A percentile compares a stretch with the other conserved stretches of the same genome.
phyloP scores from a whole-genome alignment of 2,888 invertebrate species.

The Gandaritis pyraliata region DNA sequence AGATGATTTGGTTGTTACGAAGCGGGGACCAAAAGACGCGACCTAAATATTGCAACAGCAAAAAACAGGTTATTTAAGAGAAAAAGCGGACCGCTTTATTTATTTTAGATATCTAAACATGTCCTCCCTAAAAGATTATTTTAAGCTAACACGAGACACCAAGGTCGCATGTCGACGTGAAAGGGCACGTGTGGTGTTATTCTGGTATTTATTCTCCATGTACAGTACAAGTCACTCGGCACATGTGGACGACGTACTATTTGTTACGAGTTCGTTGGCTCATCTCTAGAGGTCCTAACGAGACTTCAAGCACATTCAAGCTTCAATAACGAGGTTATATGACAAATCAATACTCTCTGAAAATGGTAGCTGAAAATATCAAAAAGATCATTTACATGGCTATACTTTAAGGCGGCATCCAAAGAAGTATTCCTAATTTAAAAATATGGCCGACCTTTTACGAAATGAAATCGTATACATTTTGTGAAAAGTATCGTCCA shows the following conservation, averaged over 20 bases:
- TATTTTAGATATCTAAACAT: too few relatives aligned
- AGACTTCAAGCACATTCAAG: slow-evolving; percentile 20
- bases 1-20: too few relatives aligned
- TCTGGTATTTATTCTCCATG: slow-evolving; percentile 9
- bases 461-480: slow-evolving; percentile 5
- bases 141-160: too few relatives aligned
- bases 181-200: slow-evolving; percentile 2
- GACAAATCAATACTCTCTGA: slow-evolving; percentile 23
- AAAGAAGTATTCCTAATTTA: slow-evolving; percentile 11
- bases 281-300: slow-evolving; percentile 25
- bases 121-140: too few relatives aligned
- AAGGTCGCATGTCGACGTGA: not conserved
- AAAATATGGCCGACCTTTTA: not conserved
- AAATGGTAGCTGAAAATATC: slow-evolving; percentile 30
- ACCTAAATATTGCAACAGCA: too few relatives aligned
- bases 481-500: not conserved
- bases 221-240: slow-evolving; percentile 24
- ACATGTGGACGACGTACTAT: slow-evolving; percentile 25
- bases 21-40: too few relatives aligned
- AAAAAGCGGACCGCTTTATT: too few relatives aligned
- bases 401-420: slow-evolving; percentile 4
- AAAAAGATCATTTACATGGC: slow-evolving; percentile 29
- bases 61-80: too few relatives aligned
- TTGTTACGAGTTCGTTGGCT: slow-evolving; percentile 26
- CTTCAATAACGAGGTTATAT: slow-evolving; percentile 27